Evolutionary conservation across 2,888 invertebrate genomes (phyloP).

Genomic region (Perizoma flavofasciatum): DNA sequence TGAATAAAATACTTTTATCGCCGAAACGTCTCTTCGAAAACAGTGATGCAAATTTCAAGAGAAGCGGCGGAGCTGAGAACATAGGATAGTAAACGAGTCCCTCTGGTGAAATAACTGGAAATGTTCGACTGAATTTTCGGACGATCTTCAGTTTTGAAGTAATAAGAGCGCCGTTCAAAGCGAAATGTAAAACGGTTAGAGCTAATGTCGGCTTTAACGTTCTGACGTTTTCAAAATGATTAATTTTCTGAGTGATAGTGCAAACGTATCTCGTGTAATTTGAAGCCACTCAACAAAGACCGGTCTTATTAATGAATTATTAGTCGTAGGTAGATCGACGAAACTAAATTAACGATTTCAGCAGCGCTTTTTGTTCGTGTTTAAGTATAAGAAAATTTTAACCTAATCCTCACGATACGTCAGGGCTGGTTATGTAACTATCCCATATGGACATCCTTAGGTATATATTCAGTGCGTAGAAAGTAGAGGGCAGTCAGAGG

Average conservation of each 20-base stretch:
- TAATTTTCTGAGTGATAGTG: constrained; percentile 10
- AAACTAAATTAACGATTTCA: too few relatives aligned
- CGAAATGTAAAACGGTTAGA: constrained; percentile 18
- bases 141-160: neutral
- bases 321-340: too few relatives aligned
- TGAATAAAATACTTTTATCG: neutral
- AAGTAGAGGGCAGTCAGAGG: too few relatives aligned
- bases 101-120: constrained; percentile 16
- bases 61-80: neutral
- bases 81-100: constrained; percentile 7
- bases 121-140: constrained; percentile 2
- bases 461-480: too few relatives aligned
- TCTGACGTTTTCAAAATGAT: constrained; percentile 11
- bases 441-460: too few relatives aligned
- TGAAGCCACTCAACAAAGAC: neutral
- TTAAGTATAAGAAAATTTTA: too few relatives aligned
- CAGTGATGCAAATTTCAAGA: neutral
- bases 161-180: constrained; percentile 8
- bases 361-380: too few relatives aligned
- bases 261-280: neutral
- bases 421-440: too few relatives aligned
- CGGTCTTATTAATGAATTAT: neutral
- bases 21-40: neutral
- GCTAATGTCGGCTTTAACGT: constrained; percentile 8
- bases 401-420: too few relatives aligned